These are phyloP conservation scores for Eulemur coronatus DNA, from an alignment of 2,797 vertebrate species.

Conservation along the genomic window DNA sequence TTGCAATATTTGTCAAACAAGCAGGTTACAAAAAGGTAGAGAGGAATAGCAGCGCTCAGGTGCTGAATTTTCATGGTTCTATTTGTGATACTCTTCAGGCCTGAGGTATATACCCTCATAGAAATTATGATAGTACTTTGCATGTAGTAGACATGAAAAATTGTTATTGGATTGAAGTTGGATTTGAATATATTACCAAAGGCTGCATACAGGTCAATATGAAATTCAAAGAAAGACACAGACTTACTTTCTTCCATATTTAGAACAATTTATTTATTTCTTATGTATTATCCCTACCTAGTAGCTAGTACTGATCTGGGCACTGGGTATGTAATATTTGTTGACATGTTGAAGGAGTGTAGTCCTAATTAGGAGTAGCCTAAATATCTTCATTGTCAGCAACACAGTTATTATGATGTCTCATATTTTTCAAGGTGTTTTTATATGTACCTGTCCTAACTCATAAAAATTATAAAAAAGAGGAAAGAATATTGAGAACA, in stretches of 20 bases:
- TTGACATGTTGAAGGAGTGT: not conserved
- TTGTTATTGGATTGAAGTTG: not conserved
- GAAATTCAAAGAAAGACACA: constrained; percentile 1
- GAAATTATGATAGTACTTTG: not conserved
- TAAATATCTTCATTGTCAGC: not conserved
- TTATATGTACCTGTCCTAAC: not conserved
- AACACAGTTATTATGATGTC: not conserved
- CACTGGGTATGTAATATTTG: not conserved
- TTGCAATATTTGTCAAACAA: not conserved
- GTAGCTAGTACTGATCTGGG: not conserved
- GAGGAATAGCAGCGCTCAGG: not conserved
- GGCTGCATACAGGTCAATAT: not conserved
- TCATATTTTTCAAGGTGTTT: not conserved
- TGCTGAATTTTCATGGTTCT: not conserved
- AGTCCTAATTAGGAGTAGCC: not conserved
- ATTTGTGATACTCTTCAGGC: not conserved
- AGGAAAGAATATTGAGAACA: not conserved
- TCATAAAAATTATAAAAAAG: not conserved
- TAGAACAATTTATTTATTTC: not conserved
- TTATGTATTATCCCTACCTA: not conserved
- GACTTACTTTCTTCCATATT: not conserved
- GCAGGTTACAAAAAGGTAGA: not conserved
- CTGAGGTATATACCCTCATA: not conserved
- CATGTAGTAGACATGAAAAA: not conserved
- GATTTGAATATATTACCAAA: not conserved